phyloP scores from a whole-genome alignment of 2,888 invertebrate genomes.

The Apotomis betuletana region DNA sequence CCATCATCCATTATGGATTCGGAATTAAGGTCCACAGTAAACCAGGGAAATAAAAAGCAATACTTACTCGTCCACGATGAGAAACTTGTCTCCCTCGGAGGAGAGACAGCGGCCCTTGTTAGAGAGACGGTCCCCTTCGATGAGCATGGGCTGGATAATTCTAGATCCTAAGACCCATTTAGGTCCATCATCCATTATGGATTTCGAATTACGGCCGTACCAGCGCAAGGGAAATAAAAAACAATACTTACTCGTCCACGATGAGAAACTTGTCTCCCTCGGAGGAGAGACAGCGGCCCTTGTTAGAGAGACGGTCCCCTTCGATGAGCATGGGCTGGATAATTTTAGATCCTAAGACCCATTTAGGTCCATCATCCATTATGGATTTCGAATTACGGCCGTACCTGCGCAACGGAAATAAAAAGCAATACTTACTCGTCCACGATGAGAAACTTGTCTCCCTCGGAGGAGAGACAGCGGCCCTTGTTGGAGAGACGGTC shows the following conservation, averaged over 20 bases:
- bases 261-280: slow-evolving; percentile 95
- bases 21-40: no score
- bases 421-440: slow-evolving; percentile 89
- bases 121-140: slow-evolving; percentile 91
- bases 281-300: slow-evolving; percentile 91
- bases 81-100: slow-evolving; percentile 67
- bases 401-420: slow-evolving; percentile 90
- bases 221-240: slow-evolving; percentile 88
- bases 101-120: slow-evolving; percentile 93
- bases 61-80: slow-evolving; percentile 91
- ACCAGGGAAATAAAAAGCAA: neutral
- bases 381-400: no score
- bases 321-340: slow-evolving; percentile 93
- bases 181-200: no score
- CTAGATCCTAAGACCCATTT: slow-evolving; percentile 89
- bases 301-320: slow-evolving; percentile 91
- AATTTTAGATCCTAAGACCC: slow-evolving; percentile 89
- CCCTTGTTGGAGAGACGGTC: slow-evolving; percentile 93
- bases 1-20: no score
- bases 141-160: slow-evolving; percentile 89
- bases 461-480: slow-evolving; percentile 91
- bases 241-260: slow-evolving; percentile 91
- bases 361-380: no score
- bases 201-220: slow-evolving; percentile 62
- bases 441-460: slow-evolving; percentile 94